These are phyloP conservation scores for Andrena chrysosceles DNA, from an alignment of 2,888 invertebrate species.

Conservation along the genomic window DNA sequence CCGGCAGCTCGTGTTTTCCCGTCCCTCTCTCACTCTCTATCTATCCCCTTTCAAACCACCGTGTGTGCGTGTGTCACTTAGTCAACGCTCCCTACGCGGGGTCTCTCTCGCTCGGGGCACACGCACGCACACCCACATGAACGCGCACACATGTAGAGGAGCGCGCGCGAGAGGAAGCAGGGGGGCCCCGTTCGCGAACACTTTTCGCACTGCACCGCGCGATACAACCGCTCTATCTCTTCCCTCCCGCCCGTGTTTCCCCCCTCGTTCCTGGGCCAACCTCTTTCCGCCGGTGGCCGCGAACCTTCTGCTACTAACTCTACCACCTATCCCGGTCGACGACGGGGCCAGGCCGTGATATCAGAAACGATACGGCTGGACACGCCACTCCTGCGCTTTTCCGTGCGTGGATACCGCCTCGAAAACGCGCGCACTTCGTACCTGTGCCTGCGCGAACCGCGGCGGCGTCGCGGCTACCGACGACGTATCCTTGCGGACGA, in stretches of 20 bases:
- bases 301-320: constrained; percentile 24
- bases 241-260: constrained; percentile 27
- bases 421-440: constrained; percentile 67
- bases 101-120: constrained; percentile 17
- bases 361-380: constrained; percentile 44
- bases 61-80: constrained; percentile 57
- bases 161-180: constrained; percentile 36
- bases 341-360: constrained; percentile 29
- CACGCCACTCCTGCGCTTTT: constrained; percentile 66
- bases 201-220: constrained; percentile 71
- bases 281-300: constrained; percentile 30
- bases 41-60: constrained; percentile 29
- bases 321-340: constrained; percentile 22
- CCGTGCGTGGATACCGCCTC: constrained; percentile 54
- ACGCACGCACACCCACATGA: constrained; percentile 61
- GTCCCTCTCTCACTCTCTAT: constrained; percentile 42
- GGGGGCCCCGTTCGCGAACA: constrained; percentile 56
- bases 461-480: constrained; percentile 65
- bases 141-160: constrained; percentile 33
- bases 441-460: constrained; percentile 67
- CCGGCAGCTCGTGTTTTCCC: constrained; percentile 39
- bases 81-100: constrained; percentile 52
- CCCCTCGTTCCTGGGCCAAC: constrained; percentile 25
- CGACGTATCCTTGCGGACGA: constrained; percentile 69
- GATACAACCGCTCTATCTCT: constrained; percentile 55